These are phyloP conservation scores for Melanotaenia duboulayi DNA, from an alignment of 2,113 vertebrate species.

Conservation along the genomic window DNA sequence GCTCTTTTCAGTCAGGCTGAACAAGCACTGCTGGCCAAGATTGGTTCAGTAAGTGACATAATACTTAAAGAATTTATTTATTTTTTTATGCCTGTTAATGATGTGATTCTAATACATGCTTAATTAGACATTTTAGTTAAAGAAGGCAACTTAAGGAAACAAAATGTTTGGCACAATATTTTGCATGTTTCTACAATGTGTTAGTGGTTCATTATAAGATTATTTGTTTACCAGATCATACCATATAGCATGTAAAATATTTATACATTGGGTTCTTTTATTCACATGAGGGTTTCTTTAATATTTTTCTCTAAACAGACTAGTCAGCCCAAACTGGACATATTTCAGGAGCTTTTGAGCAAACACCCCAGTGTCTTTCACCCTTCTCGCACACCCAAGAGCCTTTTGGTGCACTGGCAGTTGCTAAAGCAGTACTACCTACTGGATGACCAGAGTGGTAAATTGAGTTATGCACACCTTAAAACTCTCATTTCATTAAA, in stretches of 20 bases:
- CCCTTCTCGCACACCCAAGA: constrained; percentile 90
- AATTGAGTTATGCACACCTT: constrained; percentile 18
- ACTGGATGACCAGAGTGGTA: constrained; percentile 95
- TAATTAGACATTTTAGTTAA: neutral
- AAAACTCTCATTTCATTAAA: neutral
- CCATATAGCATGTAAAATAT: neutral
- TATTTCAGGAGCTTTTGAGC: constrained; percentile 93
- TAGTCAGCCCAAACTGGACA: constrained; percentile 94
- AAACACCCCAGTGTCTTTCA: constrained; percentile 93
- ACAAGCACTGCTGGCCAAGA: constrained; percentile 90
- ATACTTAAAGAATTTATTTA: neutral
- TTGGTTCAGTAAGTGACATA: constrained; percentile 88
- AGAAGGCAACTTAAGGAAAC: neutral
- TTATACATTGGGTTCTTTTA: neutral
- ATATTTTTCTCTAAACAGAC: constrained; percentile 75
- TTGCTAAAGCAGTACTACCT: constrained; percentile 97
- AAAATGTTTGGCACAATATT: too few species aligned
- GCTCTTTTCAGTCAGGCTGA: constrained; percentile 95
- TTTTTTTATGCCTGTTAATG: neutral
- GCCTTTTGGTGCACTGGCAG: constrained; percentile 95
- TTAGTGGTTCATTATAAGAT: neutral
- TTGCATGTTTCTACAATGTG: neutral
- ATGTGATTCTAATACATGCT: neutral
- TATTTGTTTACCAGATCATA: neutral
- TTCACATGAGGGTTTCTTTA: neutral